phyloP scores from a whole-genome alignment of 2,797 vertebrate genomes.

The Gallinago stenura region DNA sequence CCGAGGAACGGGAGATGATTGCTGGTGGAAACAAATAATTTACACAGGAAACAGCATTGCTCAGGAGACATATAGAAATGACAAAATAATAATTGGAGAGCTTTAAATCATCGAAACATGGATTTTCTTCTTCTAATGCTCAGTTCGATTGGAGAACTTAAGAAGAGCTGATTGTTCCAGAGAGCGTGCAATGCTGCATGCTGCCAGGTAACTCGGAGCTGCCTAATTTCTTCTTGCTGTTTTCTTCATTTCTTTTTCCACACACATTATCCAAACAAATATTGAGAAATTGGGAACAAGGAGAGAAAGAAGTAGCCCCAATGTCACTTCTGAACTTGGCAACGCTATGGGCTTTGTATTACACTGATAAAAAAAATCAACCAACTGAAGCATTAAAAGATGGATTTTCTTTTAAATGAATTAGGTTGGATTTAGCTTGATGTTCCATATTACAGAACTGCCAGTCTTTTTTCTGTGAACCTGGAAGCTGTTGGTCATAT shows the following conservation, averaged over 20 bases:
- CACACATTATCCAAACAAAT: not conserved
- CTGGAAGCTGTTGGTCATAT: not conserved
- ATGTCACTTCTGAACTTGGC: not conserved
- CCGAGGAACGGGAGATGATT: not conserved
- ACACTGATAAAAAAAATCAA: not conserved
- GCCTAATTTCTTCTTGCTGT: not conserved
- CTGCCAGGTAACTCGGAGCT: not conserved
- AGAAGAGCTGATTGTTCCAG: not conserved
- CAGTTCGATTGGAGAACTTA: not conserved
- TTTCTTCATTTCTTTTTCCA: not conserved
- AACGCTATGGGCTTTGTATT: not conserved
- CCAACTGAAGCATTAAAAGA: not conserved
- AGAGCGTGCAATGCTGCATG: accelerated
- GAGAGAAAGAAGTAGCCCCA: not conserved
- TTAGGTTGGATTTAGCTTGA: not conserved
- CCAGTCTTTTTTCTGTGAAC: not conserved
- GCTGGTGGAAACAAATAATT: not conserved
- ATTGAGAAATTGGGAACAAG: not conserved
- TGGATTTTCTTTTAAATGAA: not conserved
- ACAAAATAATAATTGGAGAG: not conserved
- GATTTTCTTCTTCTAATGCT: not conserved
- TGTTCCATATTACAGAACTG: not conserved
- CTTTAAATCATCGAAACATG: not conserved
- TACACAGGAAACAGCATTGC: not conserved
- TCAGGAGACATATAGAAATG: not conserved